Evolutionary conservation across 2,888 invertebrate species (phyloP), one percentile per base, ranked within the genome.

Genomic region (Meteorus colon): DNA sequence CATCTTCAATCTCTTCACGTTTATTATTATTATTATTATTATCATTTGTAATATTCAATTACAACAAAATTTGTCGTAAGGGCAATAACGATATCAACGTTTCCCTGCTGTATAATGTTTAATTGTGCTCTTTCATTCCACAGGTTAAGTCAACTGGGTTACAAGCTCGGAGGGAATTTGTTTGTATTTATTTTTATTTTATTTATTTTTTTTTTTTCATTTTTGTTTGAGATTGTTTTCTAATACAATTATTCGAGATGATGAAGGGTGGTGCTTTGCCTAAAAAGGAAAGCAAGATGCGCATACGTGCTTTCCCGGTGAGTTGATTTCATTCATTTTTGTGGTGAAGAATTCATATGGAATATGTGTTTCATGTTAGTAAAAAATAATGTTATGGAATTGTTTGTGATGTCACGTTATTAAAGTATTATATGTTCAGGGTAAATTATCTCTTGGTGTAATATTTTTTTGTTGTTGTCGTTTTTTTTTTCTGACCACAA

Each of bases 251-350:
- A 77, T 41, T 82, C 83, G 82, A 83, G 86, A 93, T 93, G 92
- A 93, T 94, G 93, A 94, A 94, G 91, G 93, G 91, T 89, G 91
- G 94, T 90, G 92, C 94, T 86, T 92, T 95, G 91, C 94, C 95
- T 86, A 97, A 96, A 91, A 96, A 96, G 91, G 97, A 97, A 92
- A 95, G 95, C 92, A 98, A 98, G 92, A 98, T 98, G 98, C 94
- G 98, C 90, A 98, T 98, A 89, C 94, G 98, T 91, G 98, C 98
- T 84, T 98, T 98, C 92, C 98, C 98, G 90, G 98, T 98, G 92
- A 97, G 97, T 82, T 66, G 74, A 59, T 55, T 19, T 19, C 5
- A 19, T 55, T 16, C n/a, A 19, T 55, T 55, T 19, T 55, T 55
- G n/a, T 55, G 4, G 8, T 19, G 12, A 2, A 12, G 8, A 12